Evolutionary conservation across 2,113 vertebrate genomes (phyloP), one percentile per base, ranked within the genome.

Genomic region (Mus pahari): DNA sequence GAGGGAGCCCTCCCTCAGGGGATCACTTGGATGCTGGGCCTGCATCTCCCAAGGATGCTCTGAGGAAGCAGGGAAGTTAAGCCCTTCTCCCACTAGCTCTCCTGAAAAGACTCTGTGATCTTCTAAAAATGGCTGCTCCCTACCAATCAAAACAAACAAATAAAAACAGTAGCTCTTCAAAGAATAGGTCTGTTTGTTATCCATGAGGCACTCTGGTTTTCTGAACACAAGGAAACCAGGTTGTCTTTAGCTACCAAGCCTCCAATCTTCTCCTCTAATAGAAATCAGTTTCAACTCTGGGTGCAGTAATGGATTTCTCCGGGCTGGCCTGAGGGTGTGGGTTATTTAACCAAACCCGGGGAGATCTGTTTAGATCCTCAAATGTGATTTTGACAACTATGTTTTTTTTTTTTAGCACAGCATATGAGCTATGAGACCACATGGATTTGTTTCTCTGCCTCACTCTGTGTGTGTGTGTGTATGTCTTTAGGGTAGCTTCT

Each of bases 11-110:
- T 42, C 24, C 11, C 7, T 19, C 62, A 42, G 42, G 53, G 2
- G 33, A 48, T 71, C 20, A 42, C 45, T 86, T 78, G 36, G 42
- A 9, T 66, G 64, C 31, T 45, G 17, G 55, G 42, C 16, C 60
- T 92, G 89, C n/a, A 70, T 82, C 74, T 94, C 89, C 60, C 26
- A 60, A 45, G 74, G 82, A 70, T 64, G 39, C 84, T 78, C 64
- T 19, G 53, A 17, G 48, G n/a, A 36, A 31, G 48, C 60, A 55
- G 4, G 45, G 88, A 86, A 62, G 83, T 10, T 19, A 39, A 73
- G 88, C 83, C 45, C 45, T 7, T 92, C 16, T 96, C 31, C 31
- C 19, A 68, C 24, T 70, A 55, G 70, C 68, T 82, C 86, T 82
- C 42, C 48, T 45, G 48, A 95, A 89, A 45, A 70, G 50, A 13